Base-by-base conservation (phyloP, 2,888 invertebrate genomes). In the Cosmia pyralina region DNA sequence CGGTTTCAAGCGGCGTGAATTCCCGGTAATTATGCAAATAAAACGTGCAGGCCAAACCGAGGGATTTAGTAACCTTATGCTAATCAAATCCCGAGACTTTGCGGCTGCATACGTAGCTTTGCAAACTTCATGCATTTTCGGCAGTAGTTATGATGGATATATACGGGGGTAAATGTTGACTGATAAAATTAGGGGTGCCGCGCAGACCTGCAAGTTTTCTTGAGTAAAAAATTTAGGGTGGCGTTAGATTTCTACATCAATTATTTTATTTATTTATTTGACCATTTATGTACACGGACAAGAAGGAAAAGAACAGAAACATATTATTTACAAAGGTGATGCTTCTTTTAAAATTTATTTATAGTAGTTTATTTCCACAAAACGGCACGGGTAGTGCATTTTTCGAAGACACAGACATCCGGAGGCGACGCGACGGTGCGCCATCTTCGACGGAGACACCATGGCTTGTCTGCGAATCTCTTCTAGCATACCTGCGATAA, bases 31-130 rank as follows among this genome's bases (percentile, higher is more conserved):
- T 92, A 92, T 92, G 91, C 89, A 88, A 91, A 92, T 90, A 90
- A 88, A 89, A 89, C 85, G 87, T 87, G 85, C 89, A 85, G 82
- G 79, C 84, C 81, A 89, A 87, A 83, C 87, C 83, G 82, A 65
- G 77, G 89, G 90, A 89, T 90, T 89, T 88, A 86, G 85, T 89
- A 87, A 88, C 90, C 90, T 89, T 92, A 92, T 92, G 92, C 86
- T 90, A 91, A 90, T 89, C 84, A 77, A 86, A 88, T 85, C 80
- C 83, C 68, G 86, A 82, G 85, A 88, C 85, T 88, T 84, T 64
- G 68, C 69, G 60, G 63, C 69, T 68, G 81, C 84, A 72, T 80
- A 83, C 68, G 69, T 66, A 66, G 75, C 81, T 75, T 75, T 66
- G 22, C 10, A n/a, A 69, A 62, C 28, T 83, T 71, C 55, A 75